phyloP scores from a whole-genome alignment of 2,888 invertebrate species.

The Leptopilina syphax region DNA sequence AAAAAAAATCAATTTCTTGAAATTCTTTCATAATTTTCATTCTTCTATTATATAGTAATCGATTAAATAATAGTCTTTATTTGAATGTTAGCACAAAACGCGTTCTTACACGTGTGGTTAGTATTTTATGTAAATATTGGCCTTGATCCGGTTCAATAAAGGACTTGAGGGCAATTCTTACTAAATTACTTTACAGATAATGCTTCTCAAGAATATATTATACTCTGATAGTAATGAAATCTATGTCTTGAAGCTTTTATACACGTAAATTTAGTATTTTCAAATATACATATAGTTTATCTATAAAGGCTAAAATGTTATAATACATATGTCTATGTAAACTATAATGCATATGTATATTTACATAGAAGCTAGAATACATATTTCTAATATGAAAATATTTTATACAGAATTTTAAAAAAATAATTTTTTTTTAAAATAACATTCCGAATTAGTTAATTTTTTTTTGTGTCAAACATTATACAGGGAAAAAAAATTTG shows the following conservation, averaged over 20 bases:
- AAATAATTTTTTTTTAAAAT: too few species aligned
- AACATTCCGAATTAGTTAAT: too few species aligned
- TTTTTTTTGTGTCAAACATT: too few species aligned
- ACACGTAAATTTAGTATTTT: background rate
- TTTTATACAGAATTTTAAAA: too few species aligned
- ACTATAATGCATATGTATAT: too few species aligned
- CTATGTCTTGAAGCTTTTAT: constrained; percentile 14
- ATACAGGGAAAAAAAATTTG: too few species aligned
- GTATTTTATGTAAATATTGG: constrained; percentile 10
- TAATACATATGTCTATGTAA: too few species aligned
- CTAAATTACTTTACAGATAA: constrained; percentile 38
- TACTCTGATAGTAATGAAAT: constrained; percentile 1
- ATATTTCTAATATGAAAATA: too few species aligned
- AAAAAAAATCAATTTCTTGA: too few species aligned
- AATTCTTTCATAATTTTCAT: background rate
- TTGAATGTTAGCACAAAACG: background rate
- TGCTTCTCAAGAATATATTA: constrained; percentile 15
- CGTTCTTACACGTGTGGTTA: constrained; percentile 30
- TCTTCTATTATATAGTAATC: background rate
- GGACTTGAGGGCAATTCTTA: background rate
- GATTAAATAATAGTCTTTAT: background rate
- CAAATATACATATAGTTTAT: background rate
- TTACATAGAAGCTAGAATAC: too few species aligned
- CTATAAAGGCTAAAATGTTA: too few species aligned
- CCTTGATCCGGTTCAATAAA: constrained; percentile 25